Evolutionary conservation across 2,888 invertebrate species (phyloP), one percentile per base, ranked within the genome.

Genomic region (Ctena decussata): DNA sequence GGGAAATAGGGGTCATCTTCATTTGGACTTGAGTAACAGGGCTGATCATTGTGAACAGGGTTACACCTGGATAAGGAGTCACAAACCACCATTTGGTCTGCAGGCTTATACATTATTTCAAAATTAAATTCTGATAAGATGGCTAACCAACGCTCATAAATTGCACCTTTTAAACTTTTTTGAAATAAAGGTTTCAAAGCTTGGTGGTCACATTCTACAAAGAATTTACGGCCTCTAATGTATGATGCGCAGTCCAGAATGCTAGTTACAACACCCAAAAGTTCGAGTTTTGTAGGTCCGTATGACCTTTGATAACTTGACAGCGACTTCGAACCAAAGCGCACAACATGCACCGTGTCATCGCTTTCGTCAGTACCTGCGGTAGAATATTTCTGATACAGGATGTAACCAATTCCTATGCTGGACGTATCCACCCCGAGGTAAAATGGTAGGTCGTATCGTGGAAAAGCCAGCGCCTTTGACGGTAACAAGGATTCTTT

Each of bases 151-250:
- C 80, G 21, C 37, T 80, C 75, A 30, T 80, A 75, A 15, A 80
- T 75, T 2, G 37, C 27, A 37, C 77, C 77, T 30, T 46, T 65
- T 18, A 69, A 41, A 21, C 69, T 32, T 39, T 65, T 74, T 71
- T 57, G 65, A 80, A 81, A 35, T 46, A 27, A 12, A 57, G 71
- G n/a, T 70, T 65, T 18, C 65, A 65, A n/a, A 18, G 76, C 76
- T 37, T 83, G 79, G 39, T 83, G 75, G 37, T 83, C 83, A 75
- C 83, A 82, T n/a, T 79, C 77, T 35, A 77, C 77, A 12, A 74
- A 57, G 53, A 83, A 75, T 39, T 79, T 65, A 1, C 32, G 32
- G 24, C 77, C 65, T 0, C 46, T 41, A 12, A 71, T 12, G n/a
- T 82, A 82, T 12, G 76, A 39, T 2, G 77, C 60, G 71, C 82